Percentiles rank a stretch among this genome's conserved stretches.
Conservation (phyloP, 2,797 vertebrate species). For the Myotis daubentonii region DNA sequence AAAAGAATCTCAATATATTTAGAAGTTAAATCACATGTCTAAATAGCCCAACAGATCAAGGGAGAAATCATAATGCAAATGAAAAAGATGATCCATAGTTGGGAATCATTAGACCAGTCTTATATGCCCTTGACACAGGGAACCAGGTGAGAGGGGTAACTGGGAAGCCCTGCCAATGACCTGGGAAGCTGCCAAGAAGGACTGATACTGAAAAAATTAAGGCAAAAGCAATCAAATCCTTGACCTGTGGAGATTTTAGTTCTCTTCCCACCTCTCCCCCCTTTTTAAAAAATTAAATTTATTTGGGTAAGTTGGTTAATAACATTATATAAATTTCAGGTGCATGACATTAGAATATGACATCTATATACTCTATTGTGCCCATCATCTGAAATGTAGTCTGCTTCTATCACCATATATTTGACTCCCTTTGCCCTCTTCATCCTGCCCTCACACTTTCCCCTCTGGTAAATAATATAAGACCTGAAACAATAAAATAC, state of each 20-base stretch:
- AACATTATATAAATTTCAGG: background rate
- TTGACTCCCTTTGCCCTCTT: background rate
- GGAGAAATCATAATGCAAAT: conserved; percentile 25
- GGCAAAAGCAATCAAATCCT: conserved; percentile 7
- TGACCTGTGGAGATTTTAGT: conserved; percentile 35
- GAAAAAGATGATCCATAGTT: background rate
- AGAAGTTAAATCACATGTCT: conserved; percentile 36
- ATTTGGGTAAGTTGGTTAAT: background rate
- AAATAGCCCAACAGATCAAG: background rate
- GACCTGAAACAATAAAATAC: background rate
- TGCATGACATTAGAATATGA: background rate
- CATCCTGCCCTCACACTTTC: no score
- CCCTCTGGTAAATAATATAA: background rate
- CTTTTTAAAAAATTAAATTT: background rate
- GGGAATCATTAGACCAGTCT: background rate
- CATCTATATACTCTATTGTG: background rate
- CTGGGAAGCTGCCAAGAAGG: background rate
- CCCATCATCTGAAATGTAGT: background rate
- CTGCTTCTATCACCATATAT: background rate
- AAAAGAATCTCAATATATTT: background rate
- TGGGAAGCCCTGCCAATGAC: background rate
- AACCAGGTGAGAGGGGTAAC: background rate
- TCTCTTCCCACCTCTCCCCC: background rate
- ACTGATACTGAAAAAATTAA: background rate
- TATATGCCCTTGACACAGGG: background rate